phyloP scores from a whole-genome alignment of 2,888 invertebrate genomes.

The Saturnia japonica region DNA sequence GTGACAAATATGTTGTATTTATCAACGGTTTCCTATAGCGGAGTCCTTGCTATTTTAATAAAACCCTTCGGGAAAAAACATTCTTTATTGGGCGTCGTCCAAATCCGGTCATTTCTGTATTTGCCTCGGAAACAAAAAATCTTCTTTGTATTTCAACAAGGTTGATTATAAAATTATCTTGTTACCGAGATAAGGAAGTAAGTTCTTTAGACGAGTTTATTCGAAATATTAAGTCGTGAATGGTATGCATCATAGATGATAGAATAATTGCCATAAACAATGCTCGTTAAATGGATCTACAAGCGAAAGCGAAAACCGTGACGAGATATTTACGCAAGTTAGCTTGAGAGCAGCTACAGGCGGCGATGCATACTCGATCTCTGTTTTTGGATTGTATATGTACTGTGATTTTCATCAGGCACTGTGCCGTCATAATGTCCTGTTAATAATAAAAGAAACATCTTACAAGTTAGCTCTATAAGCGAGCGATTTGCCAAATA shows the following conservation, averaged over 20 bases:
- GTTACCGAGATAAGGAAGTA: background rate
- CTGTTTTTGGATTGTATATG: too few species aligned
- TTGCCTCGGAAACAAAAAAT: constrained; percentile 26
- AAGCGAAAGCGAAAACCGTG: too few species aligned
- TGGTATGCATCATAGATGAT: background rate
- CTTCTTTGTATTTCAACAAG: constrained; percentile 36
- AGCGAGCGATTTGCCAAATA: background rate
- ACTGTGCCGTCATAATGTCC: too few species aligned
- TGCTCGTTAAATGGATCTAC: background rate
- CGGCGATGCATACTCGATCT: too few species aligned
- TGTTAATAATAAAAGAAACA: background rate
- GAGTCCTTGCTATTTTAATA: constrained; percentile 47
- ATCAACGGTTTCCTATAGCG: constrained; percentile 33
- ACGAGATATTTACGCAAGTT: too few species aligned
- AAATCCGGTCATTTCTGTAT: constrained; percentile 45
- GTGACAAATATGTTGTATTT: constrained; percentile 46
- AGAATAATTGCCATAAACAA: background rate
- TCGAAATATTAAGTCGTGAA: background rate
- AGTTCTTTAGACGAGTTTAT: background rate
- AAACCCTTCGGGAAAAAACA: constrained; percentile 47
- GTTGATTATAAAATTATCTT: constrained; percentile 18
- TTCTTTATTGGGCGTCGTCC: constrained; percentile 51
- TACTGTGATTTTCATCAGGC: too few species aligned
- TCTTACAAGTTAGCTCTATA: background rate
- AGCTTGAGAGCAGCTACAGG: too few species aligned